A percentile compares a stretch with the other conserved stretches of the same genome.
phyloP scores from a whole-genome alignment of 2,797 vertebrate genomes.

The Clarias fuscus region DNA sequence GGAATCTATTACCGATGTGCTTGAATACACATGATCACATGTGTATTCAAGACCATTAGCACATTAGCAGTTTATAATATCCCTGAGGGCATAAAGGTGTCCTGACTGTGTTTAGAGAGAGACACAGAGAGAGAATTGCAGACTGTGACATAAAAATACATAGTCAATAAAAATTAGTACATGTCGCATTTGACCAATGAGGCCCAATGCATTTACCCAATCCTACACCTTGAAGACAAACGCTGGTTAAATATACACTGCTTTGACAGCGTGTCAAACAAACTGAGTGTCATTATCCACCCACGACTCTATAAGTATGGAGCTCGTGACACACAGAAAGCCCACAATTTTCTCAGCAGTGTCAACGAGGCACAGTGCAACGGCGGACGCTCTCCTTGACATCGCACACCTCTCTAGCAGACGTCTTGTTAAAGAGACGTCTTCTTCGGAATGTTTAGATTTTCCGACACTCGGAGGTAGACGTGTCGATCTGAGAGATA shows the following conservation, averaged over 20 bases:
- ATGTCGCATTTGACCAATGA: too few relatives aligned
- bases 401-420: background rate
- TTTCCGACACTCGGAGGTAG: constrained; percentile 37
- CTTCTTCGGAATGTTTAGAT: constrained; percentile 7
- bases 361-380: background rate
- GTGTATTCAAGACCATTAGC: background rate
- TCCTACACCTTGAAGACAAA: background rate
- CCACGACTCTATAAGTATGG: background rate
- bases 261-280: background rate
- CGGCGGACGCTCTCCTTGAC: background rate
- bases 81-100: background rate
- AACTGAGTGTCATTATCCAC: constrained; percentile 16
- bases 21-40: background rate
- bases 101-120: constrained; percentile 9
- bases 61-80: background rate
- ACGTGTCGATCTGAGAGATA: constrained; percentile 7
- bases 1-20: background rate
- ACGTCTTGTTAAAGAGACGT: background rate
- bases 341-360: background rate
- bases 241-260: background rate
- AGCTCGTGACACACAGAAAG: background rate
- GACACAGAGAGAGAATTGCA: constrained; percentile 3
- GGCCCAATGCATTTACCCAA: background rate
- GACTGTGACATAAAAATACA: background rate
- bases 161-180: too few relatives aligned